A percentile compares a stretch with the other conserved stretches of the same genome.
Conservation (phyloP, 2,113 vertebrate genomes). For the Anoura caudifer region DNA sequence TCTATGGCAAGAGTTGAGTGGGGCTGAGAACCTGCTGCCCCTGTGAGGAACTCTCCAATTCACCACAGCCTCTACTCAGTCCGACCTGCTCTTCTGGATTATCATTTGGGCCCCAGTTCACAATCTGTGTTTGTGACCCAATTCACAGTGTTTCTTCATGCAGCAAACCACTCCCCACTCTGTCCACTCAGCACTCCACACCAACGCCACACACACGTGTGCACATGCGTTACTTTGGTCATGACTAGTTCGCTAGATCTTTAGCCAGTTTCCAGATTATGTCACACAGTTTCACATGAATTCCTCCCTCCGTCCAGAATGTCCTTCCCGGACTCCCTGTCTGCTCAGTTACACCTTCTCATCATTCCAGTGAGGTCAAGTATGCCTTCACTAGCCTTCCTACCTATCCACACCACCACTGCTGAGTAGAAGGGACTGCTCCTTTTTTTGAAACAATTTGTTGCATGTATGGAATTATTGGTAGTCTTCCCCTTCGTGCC, state of each 20-base stretch:
- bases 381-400: background rate
- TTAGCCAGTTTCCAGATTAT: background rate
- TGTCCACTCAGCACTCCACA: background rate
- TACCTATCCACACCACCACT: background rate
- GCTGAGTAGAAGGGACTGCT: background rate
- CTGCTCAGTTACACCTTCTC: background rate
- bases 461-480: background rate
- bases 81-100: background rate
- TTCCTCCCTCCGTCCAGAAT: background rate
- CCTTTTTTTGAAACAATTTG: background rate
- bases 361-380: background rate
- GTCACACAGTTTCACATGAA: background rate
- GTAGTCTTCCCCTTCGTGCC: background rate
- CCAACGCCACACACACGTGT: no score
- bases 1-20: background rate
- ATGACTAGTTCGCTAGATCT: background rate
- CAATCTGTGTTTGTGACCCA: background rate
- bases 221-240: no score
- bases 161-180: background rate
- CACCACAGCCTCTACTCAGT: background rate
- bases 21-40: background rate
- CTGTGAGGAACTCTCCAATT: background rate
- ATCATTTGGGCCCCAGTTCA: background rate
- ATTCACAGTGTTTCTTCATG: background rate
- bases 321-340: background rate